These are phyloP conservation scores for Pygoscelis antarcticus DNA, from an alignment of 2,113 vertebrate genomes.

Conservation along the genomic window DNA sequence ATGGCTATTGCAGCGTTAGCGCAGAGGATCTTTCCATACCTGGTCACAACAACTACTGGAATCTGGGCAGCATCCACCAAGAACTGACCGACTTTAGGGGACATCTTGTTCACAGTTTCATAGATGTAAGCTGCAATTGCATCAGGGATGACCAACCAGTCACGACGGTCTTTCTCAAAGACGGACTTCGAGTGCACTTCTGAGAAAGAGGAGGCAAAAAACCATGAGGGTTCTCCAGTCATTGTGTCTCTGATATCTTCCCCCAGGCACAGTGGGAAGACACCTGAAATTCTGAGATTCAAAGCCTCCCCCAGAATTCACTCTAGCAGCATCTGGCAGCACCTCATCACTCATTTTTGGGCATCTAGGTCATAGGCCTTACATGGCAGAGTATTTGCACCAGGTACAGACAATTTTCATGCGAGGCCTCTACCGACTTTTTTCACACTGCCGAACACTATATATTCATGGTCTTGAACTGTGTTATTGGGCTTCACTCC, in stretches of 20 bases:
- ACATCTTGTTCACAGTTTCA: conserved; percentile 45
- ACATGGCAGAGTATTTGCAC: background rate
- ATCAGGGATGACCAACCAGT: conserved; percentile 58
- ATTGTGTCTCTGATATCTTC: background rate
- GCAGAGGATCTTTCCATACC: conserved; percentile 24
- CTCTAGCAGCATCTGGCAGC: background rate
- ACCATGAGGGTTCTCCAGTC: background rate
- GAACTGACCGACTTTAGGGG: conserved; percentile 44
- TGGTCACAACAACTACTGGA: conserved; percentile 10
- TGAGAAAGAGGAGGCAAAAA: conserved; percentile 10
- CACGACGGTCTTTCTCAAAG: conserved; percentile 46
- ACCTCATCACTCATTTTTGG: background rate
- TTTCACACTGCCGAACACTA: background rate
- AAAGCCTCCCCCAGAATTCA: background rate
- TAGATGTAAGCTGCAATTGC: conserved; percentile 24
- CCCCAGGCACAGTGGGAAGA: background rate
- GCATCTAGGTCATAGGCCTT: background rate
- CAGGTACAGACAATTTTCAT: background rate
- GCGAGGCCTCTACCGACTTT: background rate
- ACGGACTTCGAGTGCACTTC: conserved; percentile 61
- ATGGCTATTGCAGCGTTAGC: background rate
- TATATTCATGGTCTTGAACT: background rate
- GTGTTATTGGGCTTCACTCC: background rate
- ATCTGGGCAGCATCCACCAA: conserved; percentile 37
- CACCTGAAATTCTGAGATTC: background rate